These are phyloP conservation scores for Riparia riparia DNA, from an alignment of 2,113 vertebrate species.

Conservation along the genomic window DNA sequence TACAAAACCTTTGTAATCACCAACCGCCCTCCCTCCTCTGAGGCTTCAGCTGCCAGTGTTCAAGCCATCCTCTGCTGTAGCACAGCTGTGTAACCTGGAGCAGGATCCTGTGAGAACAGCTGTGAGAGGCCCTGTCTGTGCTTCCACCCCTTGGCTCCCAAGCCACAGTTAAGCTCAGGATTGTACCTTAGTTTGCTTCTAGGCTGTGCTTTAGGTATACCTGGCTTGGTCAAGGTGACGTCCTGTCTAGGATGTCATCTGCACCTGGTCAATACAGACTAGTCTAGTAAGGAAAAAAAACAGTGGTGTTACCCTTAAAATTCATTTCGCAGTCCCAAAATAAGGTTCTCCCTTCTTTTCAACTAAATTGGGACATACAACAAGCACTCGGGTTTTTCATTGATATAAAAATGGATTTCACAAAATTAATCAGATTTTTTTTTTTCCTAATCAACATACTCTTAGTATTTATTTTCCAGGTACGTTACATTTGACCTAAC, in stretches of 20 bases:
- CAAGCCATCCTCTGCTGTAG: rapidly evolving
- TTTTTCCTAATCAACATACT: neutral
- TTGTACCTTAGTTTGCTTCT: neutral
- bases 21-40: rapidly evolving
- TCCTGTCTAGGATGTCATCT: neutral
- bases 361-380: neutral
- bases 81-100: neutral
- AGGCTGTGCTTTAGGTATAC: neutral
- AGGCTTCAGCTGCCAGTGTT: neutral
- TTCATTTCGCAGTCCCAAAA: neutral
- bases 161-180: neutral
- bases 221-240: neutral
- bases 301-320: neutral
- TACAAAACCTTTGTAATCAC: rapidly evolving
- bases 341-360: neutral
- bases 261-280: neutral
- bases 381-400: rapidly evolving
- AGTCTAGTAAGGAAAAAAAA: neutral
- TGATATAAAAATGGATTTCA: neutral
- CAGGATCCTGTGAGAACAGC: neutral
- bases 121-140: neutral
- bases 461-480: neutral
- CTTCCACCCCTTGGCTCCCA: rapidly evolving
- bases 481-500: slow-evolving; percentile 44
- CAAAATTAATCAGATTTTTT: neutral